Conservation (phyloP, 2,113 vertebrate species). For the Rhinolophus ferrumequinum region DNA sequence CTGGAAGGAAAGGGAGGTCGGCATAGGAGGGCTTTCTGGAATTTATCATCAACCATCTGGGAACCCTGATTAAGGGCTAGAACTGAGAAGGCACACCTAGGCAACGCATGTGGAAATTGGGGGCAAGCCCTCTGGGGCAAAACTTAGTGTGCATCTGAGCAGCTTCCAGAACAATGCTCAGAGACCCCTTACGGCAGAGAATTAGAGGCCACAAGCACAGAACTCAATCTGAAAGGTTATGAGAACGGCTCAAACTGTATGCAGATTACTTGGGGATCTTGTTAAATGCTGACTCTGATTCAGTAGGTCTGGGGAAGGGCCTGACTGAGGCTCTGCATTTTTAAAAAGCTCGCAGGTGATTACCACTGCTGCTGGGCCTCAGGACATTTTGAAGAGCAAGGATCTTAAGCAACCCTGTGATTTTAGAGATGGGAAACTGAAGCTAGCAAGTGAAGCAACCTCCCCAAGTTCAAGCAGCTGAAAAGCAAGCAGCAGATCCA, state of each 20-base stretch:
- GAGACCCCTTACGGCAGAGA: neutral
- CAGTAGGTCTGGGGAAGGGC: neutral
- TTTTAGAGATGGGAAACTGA: neutral
- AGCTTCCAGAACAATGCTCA: neutral
- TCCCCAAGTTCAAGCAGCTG: neutral
- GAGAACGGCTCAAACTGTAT: neutral
- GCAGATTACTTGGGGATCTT: rapidly evolving
- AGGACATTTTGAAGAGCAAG: neutral
- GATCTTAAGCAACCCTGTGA: neutral
- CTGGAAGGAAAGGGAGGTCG: neutral
- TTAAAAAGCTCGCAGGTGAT: neutral
- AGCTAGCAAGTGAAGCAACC: neutral
- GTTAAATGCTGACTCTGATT: neutral
- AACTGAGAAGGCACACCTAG: neutral
- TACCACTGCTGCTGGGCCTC: neutral
- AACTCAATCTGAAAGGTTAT: neutral
- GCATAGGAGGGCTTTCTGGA: neutral
- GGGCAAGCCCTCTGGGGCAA: neutral
- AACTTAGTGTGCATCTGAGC: neutral
- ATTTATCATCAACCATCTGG: neutral
- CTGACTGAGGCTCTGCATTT: neutral
- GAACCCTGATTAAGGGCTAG: neutral
- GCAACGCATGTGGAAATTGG: neutral
- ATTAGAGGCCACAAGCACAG: rapidly evolving
- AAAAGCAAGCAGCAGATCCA: neutral